These are phyloP conservation scores for Orthonychiurus folsomi DNA, from an alignment of 2,888 invertebrate genomes.

Conservation along the genomic window DNA sequence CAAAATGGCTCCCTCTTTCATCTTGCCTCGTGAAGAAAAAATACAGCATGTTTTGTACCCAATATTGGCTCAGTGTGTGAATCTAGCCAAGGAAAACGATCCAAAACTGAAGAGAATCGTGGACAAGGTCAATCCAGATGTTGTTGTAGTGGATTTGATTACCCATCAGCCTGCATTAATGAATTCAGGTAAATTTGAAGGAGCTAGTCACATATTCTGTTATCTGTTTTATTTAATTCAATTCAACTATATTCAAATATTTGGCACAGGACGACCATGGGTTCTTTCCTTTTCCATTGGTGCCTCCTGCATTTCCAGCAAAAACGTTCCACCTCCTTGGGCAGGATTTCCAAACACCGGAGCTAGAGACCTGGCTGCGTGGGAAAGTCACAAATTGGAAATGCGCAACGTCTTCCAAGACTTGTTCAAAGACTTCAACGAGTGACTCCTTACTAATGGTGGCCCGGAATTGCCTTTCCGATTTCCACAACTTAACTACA, in stretches of 20 bases:
- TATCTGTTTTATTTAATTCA: too few relatives aligned
- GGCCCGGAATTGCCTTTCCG: neutral
- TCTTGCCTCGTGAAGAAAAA: neutral
- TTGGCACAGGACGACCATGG: constrained; percentile 3
- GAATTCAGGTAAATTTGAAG: neutral
- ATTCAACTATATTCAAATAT: too few relatives aligned
- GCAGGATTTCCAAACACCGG: neutral
- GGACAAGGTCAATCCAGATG: neutral
- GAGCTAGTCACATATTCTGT: too few relatives aligned
- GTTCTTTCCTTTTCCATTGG: neutral
- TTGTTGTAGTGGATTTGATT: neutral
- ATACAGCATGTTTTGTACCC: neutral
- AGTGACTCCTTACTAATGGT: neutral
- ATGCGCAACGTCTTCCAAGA: neutral
- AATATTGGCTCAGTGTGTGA: neutral
- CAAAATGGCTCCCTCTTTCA: neutral
- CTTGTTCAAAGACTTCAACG: constrained; percentile 5
- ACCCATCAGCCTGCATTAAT: neutral
- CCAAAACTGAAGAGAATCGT: neutral
- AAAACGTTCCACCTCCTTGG: neutral
- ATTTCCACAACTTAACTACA: neutral
- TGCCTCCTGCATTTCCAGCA: neutral
- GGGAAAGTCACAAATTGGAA: neutral
- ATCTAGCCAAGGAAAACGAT: neutral
- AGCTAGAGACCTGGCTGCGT: neutral